A percentile compares a stretch with the other conserved stretches of the same genome.
These are phyloP conservation scores for Eulemur rubriventer DNA, from an alignment of 2,797 vertebrate species.

Conservation along the genomic window DNA sequence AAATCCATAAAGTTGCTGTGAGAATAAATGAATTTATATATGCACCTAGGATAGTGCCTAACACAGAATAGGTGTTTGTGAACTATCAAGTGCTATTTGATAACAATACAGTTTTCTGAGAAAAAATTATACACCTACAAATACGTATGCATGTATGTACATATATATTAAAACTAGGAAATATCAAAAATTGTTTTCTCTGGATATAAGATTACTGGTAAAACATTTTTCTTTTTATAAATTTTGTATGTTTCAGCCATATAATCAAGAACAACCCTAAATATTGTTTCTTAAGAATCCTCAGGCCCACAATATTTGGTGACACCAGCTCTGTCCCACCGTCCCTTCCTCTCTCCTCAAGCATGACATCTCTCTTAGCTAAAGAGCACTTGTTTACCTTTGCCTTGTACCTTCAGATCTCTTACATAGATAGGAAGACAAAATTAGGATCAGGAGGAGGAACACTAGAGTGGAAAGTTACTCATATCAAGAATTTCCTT, in stretches of 20 bases:
- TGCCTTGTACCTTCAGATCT: neutral
- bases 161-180: neutral
- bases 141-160: neutral
- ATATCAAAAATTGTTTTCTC: neutral
- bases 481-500: neutral
- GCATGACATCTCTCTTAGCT: neutral
- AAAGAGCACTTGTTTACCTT: neutral
- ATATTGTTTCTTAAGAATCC: neutral
- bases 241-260: neutral
- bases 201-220: neutral
- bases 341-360: neutral
- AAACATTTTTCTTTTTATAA: neutral
- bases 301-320: neutral
- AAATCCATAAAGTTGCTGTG: neutral
- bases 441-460: constrained; percentile 36
- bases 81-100: neutral
- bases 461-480: neutral
- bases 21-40: neutral
- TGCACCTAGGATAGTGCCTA: neutral
- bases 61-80: neutral
- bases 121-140: neutral
- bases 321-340: neutral
- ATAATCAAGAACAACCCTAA: neutral
- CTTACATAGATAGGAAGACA: neutral
- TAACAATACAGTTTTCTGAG: neutral